These are phyloP conservation scores for Selene dorsalis DNA, from an alignment of 2,797 vertebrate genomes.

Conservation along the genomic window DNA sequence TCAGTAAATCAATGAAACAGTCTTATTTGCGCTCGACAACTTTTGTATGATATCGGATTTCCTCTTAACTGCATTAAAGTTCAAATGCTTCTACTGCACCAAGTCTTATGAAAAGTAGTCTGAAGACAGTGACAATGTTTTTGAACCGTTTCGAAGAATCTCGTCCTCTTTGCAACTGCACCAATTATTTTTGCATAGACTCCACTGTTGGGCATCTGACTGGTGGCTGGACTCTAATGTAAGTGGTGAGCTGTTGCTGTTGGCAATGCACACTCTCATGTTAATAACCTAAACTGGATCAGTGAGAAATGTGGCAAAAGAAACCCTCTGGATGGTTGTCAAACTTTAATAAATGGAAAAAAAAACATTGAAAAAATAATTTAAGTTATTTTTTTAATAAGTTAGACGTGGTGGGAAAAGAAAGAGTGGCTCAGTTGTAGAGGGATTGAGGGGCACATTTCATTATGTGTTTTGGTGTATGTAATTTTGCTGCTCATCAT, in stretches of 20 bases:
- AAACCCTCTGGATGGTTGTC: not conserved
- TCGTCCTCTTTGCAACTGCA: conserved; percentile 33
- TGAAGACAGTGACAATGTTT: conserved; percentile 13
- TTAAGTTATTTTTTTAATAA: conserved; percentile 36
- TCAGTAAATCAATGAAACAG: conserved; percentile 7
- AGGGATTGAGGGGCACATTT: conserved; percentile 29
- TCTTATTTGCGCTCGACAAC: not conserved
- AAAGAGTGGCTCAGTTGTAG: conserved; percentile 43
- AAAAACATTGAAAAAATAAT: not conserved
- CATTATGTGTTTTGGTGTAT: conserved; percentile 57
- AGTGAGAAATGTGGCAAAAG: conserved; percentile 20
- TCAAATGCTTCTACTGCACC: conserved; percentile 24
- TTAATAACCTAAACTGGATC: conserved; percentile 17
- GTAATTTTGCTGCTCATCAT: conserved; percentile 25
- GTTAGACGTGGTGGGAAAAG: conserved; percentile 2
- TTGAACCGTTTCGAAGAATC: conserved; percentile 23
- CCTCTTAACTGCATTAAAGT: conserved; percentile 1
- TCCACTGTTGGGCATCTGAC: conserved; percentile 46
- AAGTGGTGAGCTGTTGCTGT: conserved; percentile 28
- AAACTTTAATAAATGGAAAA: conserved; percentile 21
- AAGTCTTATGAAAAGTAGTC: conserved; percentile 14
- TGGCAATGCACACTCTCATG: not conserved
- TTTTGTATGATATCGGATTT: conserved; percentile 26
- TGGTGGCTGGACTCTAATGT: conserved; percentile 29
- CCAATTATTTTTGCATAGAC: conserved; percentile 73